Evolutionary conservation across 2,797 vertebrate genomes (phyloP).

Genomic region (Alexandromys oeconomus): DNA sequence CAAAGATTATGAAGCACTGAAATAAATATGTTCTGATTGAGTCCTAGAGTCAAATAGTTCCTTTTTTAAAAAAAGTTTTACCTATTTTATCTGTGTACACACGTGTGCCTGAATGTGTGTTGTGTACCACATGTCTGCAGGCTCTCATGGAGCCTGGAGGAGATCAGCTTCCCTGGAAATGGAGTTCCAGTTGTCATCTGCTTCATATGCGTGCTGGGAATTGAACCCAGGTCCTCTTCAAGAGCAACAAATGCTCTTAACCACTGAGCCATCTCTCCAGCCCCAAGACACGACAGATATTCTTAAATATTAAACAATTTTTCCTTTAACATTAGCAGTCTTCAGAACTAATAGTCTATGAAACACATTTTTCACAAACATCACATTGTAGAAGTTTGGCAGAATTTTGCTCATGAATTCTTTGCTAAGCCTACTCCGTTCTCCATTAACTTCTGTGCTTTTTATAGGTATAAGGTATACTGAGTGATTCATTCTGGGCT

Average conservation of each 20-base stretch:
- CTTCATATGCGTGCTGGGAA: neutral
- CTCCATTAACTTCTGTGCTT: conserved; percentile 22
- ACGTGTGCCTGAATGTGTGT: neutral
- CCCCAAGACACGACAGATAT: neutral
- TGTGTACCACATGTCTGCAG: neutral
- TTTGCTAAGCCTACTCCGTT: neutral
- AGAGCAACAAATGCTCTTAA: neutral
- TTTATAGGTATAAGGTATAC: conserved; percentile 23
- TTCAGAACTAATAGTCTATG: neutral
- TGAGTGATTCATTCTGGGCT: conserved; percentile 50
- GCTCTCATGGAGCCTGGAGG: neutral
- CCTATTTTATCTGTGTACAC: neutral
- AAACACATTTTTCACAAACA: conserved; percentile 33
- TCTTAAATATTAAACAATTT: conserved; percentile 6
- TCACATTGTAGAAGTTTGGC: conserved; percentile 14
- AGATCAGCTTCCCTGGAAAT: neutral
- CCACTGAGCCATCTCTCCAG: neutral
- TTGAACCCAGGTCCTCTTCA: neutral
- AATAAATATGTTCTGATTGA: conserved; percentile 34
- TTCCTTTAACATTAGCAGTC: neutral
- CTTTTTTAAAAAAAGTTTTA: neutral
- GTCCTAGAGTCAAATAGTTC: neutral
- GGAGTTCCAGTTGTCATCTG: neutral
- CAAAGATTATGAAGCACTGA: conserved; percentile 10
- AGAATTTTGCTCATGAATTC: conserved; percentile 38